phyloP scores from a whole-genome alignment of 1,140 invertebrate species.

The Leptinotarsa texana region DNA sequence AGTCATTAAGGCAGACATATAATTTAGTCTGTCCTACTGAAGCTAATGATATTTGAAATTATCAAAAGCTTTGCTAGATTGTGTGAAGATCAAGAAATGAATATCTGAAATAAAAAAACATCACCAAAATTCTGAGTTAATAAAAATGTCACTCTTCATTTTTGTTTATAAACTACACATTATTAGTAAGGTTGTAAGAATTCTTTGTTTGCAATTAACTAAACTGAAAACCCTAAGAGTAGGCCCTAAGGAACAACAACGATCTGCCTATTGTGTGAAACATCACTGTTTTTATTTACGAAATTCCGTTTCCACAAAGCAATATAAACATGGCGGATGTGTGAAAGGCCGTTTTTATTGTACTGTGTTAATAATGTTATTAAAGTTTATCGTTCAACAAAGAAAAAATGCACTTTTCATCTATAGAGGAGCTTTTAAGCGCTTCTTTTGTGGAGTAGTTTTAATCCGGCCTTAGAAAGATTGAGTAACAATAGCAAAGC shows the following conservation, averaged over 20 bases:
- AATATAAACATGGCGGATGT: constrained; percentile 35
- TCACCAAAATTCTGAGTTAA: too few relatives aligned
- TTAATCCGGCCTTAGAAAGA: constrained; percentile 1
- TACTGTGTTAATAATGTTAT: constrained; percentile 37
- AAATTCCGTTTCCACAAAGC: constrained; percentile 11
- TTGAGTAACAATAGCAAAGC: constrained; percentile 7
- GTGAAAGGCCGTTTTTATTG: constrained; percentile 35
- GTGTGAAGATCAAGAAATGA: too few relatives aligned
- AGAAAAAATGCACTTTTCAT: constrained; percentile 31
- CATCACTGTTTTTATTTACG: constrained; percentile 2
- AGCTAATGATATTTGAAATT: too few relatives aligned
- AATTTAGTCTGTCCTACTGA: too few relatives aligned
- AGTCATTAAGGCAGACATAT: too few relatives aligned
- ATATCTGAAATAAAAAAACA: too few relatives aligned
- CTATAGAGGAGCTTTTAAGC: constrained; percentile 29
- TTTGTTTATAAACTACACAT: too few relatives aligned
- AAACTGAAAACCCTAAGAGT: too few relatives aligned
- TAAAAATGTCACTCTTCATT: too few relatives aligned
- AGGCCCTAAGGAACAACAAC: background rate
- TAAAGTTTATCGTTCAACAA: constrained; percentile 38
- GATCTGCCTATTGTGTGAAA: background rate
- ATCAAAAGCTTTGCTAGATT: too few relatives aligned
- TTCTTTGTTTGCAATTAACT: too few relatives aligned
- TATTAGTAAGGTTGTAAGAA: too few relatives aligned
- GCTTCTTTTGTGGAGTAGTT: background rate